Percentiles rank a stretch among this genome's conserved stretches.
Conservation (phyloP, 1,140 invertebrate genomes). For the Drosophila funebris region DNA sequence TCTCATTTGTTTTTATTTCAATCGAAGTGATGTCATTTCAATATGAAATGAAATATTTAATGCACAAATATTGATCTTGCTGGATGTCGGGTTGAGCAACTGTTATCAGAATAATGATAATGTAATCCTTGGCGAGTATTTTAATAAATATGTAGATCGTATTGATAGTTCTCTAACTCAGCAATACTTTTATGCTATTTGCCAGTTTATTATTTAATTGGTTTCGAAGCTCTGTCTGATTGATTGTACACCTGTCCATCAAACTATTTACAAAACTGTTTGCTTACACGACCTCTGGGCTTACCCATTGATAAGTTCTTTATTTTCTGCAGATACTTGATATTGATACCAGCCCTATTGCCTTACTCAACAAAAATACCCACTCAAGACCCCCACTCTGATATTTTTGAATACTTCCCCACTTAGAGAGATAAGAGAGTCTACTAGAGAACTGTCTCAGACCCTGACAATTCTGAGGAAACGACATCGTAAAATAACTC, state of each 20-base stretch:
- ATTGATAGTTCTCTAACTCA: too few species aligned
- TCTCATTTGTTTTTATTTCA: too few species aligned
- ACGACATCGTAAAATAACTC: conserved; percentile 62
- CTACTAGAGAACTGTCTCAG: conserved; percentile 14
- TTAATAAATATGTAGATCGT: not conserved
- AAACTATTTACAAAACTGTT: conserved; percentile 10
- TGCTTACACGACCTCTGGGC: conserved; percentile 34
- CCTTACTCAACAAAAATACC: conserved; percentile 58
- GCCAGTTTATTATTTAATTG: too few species aligned
- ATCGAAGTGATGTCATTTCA: not conserved
- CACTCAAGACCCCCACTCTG: not conserved
- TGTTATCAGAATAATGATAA: too few species aligned
- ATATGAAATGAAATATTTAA: not conserved
- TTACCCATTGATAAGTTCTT: conserved; percentile 65
- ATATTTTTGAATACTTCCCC: conserved; percentile 24
- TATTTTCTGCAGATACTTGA: not conserved
- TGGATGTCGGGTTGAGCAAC: not conserved
- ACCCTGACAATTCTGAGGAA: conserved; percentile 62
- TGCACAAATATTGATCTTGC: not conserved
- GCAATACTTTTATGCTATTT: too few species aligned
- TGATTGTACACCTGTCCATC: conserved; percentile 17
- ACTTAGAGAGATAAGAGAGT: conserved; percentile 43
- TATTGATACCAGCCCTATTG: conserved; percentile 32
- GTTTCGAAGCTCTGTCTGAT: not conserved
- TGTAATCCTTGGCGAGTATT: too few species aligned